Percentiles rank a stretch among this genome's conserved stretches.
phyloP scores from a whole-genome alignment of 2,888 invertebrate genomes.

The Tholera decimalis region DNA sequence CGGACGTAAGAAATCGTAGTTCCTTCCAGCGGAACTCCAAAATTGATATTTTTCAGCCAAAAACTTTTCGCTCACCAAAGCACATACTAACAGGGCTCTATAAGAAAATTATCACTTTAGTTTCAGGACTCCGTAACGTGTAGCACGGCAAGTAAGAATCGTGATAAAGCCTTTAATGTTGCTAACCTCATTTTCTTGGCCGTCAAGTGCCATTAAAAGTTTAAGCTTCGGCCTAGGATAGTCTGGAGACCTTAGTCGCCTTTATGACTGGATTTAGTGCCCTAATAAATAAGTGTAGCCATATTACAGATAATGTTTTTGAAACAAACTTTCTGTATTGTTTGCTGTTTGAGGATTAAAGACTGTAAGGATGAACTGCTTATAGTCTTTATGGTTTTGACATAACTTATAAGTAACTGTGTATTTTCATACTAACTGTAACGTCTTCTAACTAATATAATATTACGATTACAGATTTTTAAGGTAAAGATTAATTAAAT shows the following conservation, averaged over 20 bases:
- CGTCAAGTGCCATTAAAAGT: constrained; percentile 85
- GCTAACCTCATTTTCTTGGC: constrained; percentile 79
- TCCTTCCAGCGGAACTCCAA: neutral
- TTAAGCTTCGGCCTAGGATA: constrained; percentile 75
- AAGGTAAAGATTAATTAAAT: too few species aligned
- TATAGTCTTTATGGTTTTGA: neutral
- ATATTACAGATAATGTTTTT: constrained; percentile 67
- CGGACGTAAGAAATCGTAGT: too few species aligned
- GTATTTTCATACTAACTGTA: too few species aligned
- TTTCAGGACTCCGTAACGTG: constrained; percentile 46
- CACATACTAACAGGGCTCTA: constrained; percentile 22
- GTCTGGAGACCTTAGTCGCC: constrained; percentile 63
- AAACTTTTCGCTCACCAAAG: constrained; percentile 8
- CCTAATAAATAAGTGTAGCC: constrained; percentile 70
- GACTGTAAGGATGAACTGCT: constrained; percentile 10
- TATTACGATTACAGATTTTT: too few species aligned
- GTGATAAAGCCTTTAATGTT: constrained; percentile 79
- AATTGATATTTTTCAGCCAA: too few species aligned
- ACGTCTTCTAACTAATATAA: too few species aligned
- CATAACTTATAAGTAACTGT: neutral
- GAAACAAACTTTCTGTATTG: constrained; percentile 57
- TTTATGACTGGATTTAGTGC: constrained; percentile 74
- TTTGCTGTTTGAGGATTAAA: constrained; percentile 47
- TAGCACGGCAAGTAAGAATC: constrained; percentile 70
- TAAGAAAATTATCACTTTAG: constrained; percentile 57